These are phyloP conservation scores for Argyra leucocephala DNA, from an alignment of 2,888 invertebrate genomes.

Conservation along the genomic window DNA sequence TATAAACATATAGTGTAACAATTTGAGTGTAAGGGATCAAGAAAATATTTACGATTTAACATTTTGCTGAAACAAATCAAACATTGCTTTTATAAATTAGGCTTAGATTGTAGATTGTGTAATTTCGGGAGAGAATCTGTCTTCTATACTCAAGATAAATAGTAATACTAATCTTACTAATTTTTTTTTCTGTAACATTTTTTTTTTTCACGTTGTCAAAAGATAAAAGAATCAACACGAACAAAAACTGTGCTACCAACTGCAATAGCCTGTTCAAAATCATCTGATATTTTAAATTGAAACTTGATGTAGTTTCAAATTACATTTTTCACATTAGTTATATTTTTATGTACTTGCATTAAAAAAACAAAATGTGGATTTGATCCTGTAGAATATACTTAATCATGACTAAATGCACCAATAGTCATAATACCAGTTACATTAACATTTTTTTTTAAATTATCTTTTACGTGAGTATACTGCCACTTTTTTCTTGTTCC, in stretches of 20 bases:
- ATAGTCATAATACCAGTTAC: slow-evolving; percentile 95
- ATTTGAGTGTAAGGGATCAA: too few species aligned
- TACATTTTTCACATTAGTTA: slow-evolving; percentile 61
- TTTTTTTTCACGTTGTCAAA: slow-evolving; percentile 66
- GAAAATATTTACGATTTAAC: too few species aligned
- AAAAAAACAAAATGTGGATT: slow-evolving; percentile 83
- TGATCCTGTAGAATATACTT: slow-evolving; percentile 59
- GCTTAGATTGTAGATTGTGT: too few species aligned
- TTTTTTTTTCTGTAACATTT: too few species aligned
- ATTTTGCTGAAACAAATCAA: too few species aligned
- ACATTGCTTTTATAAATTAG: too few species aligned
- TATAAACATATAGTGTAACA: too few species aligned
- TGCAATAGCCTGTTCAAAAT: slow-evolving; percentile 92
- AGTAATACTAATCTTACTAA: too few species aligned
- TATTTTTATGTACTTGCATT: slow-evolving; percentile 57
- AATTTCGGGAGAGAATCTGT: too few species aligned
- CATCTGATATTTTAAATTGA: slow-evolving; percentile 90
- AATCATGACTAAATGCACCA: slow-evolving; percentile 72
- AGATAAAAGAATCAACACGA: slow-evolving; percentile 86
- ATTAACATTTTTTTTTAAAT: slow-evolving; percentile 67
- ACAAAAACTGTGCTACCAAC: slow-evolving; percentile 90
- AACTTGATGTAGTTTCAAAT: slow-evolving; percentile 51
- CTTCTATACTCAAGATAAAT: too few species aligned
- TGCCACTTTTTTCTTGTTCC: slow-evolving; percentile 90
- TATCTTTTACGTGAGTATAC: slow-evolving; percentile 61